Conservation (phyloP, 2,888 invertebrate genomes). For the Branchinecta sandiegonensis region DNA sequence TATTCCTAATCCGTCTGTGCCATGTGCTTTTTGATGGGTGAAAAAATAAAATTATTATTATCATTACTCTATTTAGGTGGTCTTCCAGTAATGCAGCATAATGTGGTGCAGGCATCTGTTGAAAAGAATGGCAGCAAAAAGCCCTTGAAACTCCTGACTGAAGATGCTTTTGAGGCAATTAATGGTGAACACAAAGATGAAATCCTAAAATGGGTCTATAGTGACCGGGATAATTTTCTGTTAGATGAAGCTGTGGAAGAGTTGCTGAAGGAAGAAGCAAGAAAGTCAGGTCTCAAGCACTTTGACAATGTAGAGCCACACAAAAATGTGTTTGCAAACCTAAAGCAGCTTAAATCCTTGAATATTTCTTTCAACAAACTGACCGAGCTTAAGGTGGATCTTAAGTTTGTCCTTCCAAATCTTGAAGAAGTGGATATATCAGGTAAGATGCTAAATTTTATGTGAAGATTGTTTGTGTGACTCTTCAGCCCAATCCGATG, state of each 20-base stretch:
- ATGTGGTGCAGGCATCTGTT: no score
- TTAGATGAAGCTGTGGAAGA: background rate
- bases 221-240: background rate
- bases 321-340: background rate
- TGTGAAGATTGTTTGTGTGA: background rate
- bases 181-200: background rate
- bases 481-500: no score
- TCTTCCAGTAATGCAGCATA: no score
- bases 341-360: slow-evolving; percentile 9
- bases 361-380: slow-evolving; percentile 5
- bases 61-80: no score
- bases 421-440: background rate
- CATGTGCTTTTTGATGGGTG: no score
- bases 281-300: background rate
- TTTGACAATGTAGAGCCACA: background rate
- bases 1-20: no score
- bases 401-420: slow-evolving; percentile 4
- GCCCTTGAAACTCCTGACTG: background rate
- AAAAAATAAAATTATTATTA: no score
- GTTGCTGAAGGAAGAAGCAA: background rate
- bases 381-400: background rate
- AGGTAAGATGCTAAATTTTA: background rate
- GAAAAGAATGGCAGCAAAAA: background rate
- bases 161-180: slow-evolving; percentile 3
- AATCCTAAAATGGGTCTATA: background rate